Evolutionary conservation across 2,888 invertebrate species (phyloP), one percentile per base, ranked within the genome.

Genomic region (Helicoverpa assulta): DNA sequence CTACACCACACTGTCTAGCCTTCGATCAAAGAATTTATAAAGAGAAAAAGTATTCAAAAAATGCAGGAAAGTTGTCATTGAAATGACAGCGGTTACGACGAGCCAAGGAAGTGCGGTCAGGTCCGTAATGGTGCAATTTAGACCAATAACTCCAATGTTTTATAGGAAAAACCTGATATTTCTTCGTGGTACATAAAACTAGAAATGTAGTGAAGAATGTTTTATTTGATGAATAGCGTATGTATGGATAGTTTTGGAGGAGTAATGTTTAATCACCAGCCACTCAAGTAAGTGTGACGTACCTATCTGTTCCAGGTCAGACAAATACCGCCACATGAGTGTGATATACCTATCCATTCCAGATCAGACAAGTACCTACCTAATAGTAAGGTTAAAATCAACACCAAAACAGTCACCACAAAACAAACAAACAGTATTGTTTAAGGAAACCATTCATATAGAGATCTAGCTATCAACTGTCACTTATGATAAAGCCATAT

Each of bases 71-170:
- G 58, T 67, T 6, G 6, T 47, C 47, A 6, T 47, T n/a, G 47
- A 33, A 63, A 68, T 67, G 52, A 53, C 40, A 47, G 58, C 52
- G 18, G 18, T 67, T 64, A 70, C 68, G 50, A n/a, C 60, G 58
- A 58, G 53, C 57, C 29, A 19, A 43, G 50, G 61, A 64, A 55
- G 66, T 68, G 85, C 47, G 86, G 86, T 85, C 68, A 50, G 53
- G 68, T 81, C 80, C 51, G 68, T 81, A 84, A 84, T 84, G 33
- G 69, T 0, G 73, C 84, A 75, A 77, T 83, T 78, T 76, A 60
- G 52, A 61, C 10, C 66, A 51, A 69, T 65, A 77, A 54, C 26
- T n/a, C 7, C 18, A 21, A 51, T 65, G 50, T 50, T 14, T 40
- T 61, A 33, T 61, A 21, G 12, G 62, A 70, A 53, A 59, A 59